Evolutionary conservation across 1,140 invertebrate genomes (phyloP), one percentile per base, ranked within the genome.

Genomic region (Drosophila ambigua): DNA sequence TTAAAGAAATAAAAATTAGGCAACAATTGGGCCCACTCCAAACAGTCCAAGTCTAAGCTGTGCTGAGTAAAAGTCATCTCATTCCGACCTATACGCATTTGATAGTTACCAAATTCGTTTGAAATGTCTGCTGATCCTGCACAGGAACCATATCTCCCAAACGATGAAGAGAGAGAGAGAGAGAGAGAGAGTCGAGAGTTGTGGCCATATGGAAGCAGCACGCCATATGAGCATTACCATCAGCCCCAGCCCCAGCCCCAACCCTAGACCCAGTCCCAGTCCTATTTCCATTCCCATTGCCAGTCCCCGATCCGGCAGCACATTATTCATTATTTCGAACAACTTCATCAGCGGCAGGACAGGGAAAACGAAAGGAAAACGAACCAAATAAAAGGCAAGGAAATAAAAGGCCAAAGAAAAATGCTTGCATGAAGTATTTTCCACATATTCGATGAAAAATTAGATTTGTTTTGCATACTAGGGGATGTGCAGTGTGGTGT

Each of bases 391-490:
- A 15, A 11, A 16, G 23, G 7, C 11, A 51, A 15, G 8, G 43
- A 20, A 26, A 50, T 15, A 16, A 28, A 60, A 51, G 35, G 11
- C 26, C 6, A 39, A 39, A 4, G 9, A 50, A 35, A 35, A 45
- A 75, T 61, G 63, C 59, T 45, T 59, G 44, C 63, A 59, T 44
- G 48, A 52, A 61, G 55, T 67, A 62, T 51, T 24, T 66, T 62
- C 59, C 31, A 71, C 78, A 85, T 53, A 82, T 87, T 85, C 83
- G 81, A 85, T 85, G 78, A 85, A 85, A 85, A 77, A 85, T 87
- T 85, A 78, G 76, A 87, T 79, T 71, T 83, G 81, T 80, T 85
- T 85, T 85, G 82, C 81, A 85, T 85, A 85, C 60, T 57, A 64
- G 35, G 35, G 58, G 52, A n/a, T 39, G 35, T 39, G 35, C 5